Evolutionary conservation across 2,797 vertebrate genomes (phyloP), one percentile per base, ranked within the genome.

Genomic region (Cryptoprocta ferox): DNA sequence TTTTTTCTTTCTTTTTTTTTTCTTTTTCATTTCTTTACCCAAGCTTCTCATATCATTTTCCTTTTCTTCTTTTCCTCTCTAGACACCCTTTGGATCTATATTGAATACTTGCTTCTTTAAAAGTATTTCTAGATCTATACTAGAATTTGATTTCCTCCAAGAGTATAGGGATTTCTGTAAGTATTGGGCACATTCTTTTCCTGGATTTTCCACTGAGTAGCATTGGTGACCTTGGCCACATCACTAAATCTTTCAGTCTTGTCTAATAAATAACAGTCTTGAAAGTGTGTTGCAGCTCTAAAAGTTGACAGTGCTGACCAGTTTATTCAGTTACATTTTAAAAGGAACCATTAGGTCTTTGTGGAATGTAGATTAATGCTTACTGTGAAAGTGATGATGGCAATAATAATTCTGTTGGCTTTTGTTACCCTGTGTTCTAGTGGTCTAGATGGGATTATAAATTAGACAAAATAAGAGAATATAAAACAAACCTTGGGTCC

Each of bases 351-450:
- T 13, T 50, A 61, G 35, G 28, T 68, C 35, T 95, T 92, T 92
- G 39, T 28, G 45, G 42, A 76, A 32, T 71, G 39, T 11, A 42
- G 48, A 24, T 53, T 83, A 94, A 83, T 66, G 53, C 30, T 42
- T 59, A 81, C 63, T 91, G 30, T 87, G 35, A 83, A 75, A 92
- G 78, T 10, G 73, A 15, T 32, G 42, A 91, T n/a, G 28, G 35
- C 15, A 91, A 61, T 53, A 86, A 35, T 81, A 75, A 70, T 79
- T 89, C 53, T 78, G 95, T 80, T 65, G 79, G 9, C 76, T 81
- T 91, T 95, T 97, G 63, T 86, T 92, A 59, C 9, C 15, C 89
- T 83, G 39, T 73, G 35, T 86, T 94, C 24, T 37, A 68, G 79
- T 42, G 88, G 7, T 85, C 53, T 85, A 45, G 45, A 21, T 91